Percentiles rank a stretch among this genome's conserved stretches.
These are phyloP conservation scores for Glandiceps talaboti DNA, from an alignment of 53 echinoderm and acorn worm genomes.

Conservation along the genomic window DNA sequence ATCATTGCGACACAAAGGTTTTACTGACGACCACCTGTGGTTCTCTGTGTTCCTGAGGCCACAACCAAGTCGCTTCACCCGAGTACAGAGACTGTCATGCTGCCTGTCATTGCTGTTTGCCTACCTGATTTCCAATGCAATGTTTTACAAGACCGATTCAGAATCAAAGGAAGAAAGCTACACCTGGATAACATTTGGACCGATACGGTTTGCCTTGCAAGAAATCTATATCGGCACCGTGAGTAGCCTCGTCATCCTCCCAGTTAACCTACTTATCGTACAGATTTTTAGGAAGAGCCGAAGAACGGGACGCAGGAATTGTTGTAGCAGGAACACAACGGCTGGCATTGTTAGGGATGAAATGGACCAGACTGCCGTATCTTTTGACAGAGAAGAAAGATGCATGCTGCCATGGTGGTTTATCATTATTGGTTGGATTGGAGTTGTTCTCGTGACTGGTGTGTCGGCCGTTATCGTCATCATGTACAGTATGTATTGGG, in stretches of 20 bases:
- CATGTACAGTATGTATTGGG: constrained; percentile 58
- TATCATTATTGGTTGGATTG: constrained; percentile 43
- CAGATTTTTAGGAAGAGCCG: constrained; percentile 54
- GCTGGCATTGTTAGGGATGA: not conserved
- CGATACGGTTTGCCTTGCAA: constrained; percentile 32
- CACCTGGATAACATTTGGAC: constrained; percentile 22
- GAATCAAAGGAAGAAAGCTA: not conserved
- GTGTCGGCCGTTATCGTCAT: constrained; percentile 47
- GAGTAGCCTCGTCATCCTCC: constrained; percentile 48
- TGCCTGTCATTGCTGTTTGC: constrained; percentile 56
- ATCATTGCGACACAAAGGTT: constrained; percentile 37
- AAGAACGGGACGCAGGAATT: constrained; percentile 3
- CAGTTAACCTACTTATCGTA: constrained; percentile 56
- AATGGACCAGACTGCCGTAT: not conserved
- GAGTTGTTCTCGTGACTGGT: constrained; percentile 28
- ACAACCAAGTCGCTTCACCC: constrained; percentile 44
- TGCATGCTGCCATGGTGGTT: constrained; percentile 50
- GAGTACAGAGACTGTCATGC: constrained; percentile 59
- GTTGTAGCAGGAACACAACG: not conserved
- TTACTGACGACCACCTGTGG: constrained; percentile 67
- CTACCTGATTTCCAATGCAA: constrained; percentile 57
- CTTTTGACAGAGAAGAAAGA: constrained; percentile 14
- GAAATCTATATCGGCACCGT: constrained; percentile 45
- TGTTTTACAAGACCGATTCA: constrained; percentile 37
- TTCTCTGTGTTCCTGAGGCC: constrained; percentile 69